Conservation (phyloP, 2,113 vertebrate species). For the Candoia aspera region DNA sequence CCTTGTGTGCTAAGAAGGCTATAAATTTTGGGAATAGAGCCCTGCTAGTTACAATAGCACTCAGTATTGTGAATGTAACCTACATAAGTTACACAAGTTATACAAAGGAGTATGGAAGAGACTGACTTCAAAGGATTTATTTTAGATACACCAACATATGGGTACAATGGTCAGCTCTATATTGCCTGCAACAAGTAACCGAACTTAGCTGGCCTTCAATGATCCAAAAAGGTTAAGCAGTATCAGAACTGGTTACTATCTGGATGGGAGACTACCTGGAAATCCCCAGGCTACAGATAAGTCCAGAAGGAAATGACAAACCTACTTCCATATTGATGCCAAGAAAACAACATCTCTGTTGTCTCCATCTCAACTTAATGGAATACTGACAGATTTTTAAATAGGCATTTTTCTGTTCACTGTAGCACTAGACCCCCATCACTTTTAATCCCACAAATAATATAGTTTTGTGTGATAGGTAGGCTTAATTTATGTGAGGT, state of each 20-base stretch:
- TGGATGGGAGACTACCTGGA: background rate
- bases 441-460: background rate
- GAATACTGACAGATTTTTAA: background rate
- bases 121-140: constrained; percentile 14
- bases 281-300: background rate
- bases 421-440: background rate
- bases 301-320: background rate
- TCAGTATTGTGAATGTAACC: background rate
- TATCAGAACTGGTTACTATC: background rate
- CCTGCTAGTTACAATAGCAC: background rate
- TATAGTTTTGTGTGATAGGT: background rate
- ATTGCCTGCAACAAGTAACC: background rate
- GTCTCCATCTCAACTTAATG: background rate
- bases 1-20: background rate
- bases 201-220: background rate
- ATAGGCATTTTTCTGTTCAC: background rate
- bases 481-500: background rate
- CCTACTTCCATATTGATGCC: background rate
- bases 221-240: background rate
- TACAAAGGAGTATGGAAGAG: background rate
- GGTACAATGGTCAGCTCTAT: background rate
- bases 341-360: background rate
- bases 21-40: background rate
- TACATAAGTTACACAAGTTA: background rate
- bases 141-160: background rate